Evolutionary conservation across 2,113 vertebrate species (phyloP).

Genomic region (Perognathus longimembris): DNA sequence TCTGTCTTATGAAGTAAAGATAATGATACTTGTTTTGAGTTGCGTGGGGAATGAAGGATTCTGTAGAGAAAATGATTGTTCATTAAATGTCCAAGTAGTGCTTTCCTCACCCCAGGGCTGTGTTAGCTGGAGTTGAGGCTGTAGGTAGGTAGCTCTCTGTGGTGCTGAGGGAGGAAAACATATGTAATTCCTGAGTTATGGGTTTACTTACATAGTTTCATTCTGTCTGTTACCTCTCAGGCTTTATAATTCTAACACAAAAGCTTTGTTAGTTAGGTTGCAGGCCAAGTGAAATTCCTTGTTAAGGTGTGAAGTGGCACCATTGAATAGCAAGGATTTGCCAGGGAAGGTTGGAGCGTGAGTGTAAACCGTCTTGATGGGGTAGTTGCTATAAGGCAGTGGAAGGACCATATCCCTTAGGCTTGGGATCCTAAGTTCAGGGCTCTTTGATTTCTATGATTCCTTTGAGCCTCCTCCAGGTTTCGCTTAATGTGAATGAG

Average conservation of each 20-base stretch:
- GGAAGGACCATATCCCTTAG: not conserved
- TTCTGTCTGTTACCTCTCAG: not conserved
- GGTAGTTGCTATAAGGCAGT: not conserved
- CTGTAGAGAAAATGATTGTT: not conserved
- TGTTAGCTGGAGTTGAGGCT: not conserved
- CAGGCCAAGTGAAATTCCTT: not conserved
- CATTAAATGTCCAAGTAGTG: not conserved
- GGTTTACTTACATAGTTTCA: not conserved
- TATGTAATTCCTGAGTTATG: not conserved
- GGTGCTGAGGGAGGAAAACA: not conserved
- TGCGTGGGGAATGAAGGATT: not conserved
- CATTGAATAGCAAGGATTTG: not conserved
- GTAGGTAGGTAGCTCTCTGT: not conserved
- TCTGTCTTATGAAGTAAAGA: not conserved
- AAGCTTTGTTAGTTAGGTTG: not conserved
- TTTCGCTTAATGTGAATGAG: not conserved
- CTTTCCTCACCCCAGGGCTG: not conserved
- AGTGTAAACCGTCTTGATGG: not conserved
- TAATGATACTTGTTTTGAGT: not conserved
- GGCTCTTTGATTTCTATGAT: not conserved
- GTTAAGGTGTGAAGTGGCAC: not conserved
- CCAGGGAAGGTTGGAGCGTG: not conserved
- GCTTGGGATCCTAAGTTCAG: no score
- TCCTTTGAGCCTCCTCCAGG: not conserved
- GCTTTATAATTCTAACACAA: not conserved